Base-by-base conservation (phyloP, 2,113 vertebrate genomes). In the Gallinago paraguaiae region DNA sequence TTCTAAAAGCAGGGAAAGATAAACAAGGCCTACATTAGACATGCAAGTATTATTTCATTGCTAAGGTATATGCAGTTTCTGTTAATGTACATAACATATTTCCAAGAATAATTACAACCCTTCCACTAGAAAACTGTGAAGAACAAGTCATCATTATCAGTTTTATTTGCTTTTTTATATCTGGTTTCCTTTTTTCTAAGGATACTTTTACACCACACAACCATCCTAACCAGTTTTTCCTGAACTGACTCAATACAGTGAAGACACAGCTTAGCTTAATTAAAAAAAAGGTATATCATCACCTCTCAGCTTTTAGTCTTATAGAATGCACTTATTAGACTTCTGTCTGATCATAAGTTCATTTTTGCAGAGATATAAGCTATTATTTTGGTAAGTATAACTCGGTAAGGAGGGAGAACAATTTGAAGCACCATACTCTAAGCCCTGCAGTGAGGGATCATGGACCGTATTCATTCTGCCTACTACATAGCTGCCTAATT, bases 381-480 rank as follows among this genome's bases (percentile, higher is more conserved):
- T 33, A 2, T 30, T 23, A 14, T 31, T 75, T 57, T 37, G 3
- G 2, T 24, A 46, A 57, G 4, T 0, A 0, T 56, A 86, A 48
- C 6, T 51, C 37, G 13, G 2, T 63, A 31, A 51, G 23, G 16
- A 80, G 69, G 13, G 4, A 31, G 10, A 78, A 23, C 1, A 86
- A 59, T 46, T 0, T 46, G 9, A 69, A 72, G 28, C 2, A 3
- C 57, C 22, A 37, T 31, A 37, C 7, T 37, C 17, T 3, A 61
- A 43, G 23, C 33, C 16, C 31, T 50, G 39, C 28, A 67, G 15
- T 13, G 65, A 31, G 11, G n/a, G 6, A 51, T 65, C 39, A 20
- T 12, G n/a, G 17, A 41, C 10, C 31, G 7, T 23, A 43, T 13
- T 41, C 2, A 43, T 30, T 53, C 31, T 17, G 1, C 20, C 35